phyloP scores from a whole-genome alignment of 2,888 invertebrate genomes.

The Sesia apiformis region DNA sequence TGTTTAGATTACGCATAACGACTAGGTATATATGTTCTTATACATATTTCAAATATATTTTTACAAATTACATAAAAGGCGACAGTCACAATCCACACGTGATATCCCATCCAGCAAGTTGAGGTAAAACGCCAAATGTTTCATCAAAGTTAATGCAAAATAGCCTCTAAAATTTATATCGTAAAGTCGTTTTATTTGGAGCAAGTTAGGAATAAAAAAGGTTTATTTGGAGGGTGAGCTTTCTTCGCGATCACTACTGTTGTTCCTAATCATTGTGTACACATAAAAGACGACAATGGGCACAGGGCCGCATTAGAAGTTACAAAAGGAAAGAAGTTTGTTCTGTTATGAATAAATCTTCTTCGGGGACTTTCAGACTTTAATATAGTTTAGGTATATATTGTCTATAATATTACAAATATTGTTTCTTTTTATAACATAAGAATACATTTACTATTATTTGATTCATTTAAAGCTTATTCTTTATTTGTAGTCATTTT shows the following conservation, averaged over 20 bases:
- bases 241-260: slow-evolving; percentile 60
- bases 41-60: no score
- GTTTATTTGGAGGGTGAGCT: slow-evolving; percentile 56
- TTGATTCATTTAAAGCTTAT: no score
- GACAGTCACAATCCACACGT: slow-evolving; percentile 27
- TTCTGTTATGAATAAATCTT: not conserved
- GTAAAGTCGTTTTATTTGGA: slow-evolving; percentile 23
- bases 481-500: no score
- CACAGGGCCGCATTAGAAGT: slow-evolving; percentile 33
- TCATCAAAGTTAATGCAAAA: slow-evolving; percentile 24
- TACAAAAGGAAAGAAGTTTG: not conserved
- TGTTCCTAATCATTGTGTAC: slow-evolving; percentile 36
- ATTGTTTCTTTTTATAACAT: no score
- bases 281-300: slow-evolving; percentile 46
- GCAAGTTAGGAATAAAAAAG: slow-evolving; percentile 37
- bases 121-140: slow-evolving; percentile 17
- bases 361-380: no score
- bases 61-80: slow-evolving; percentile 14
- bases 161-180: slow-evolving; percentile 19
- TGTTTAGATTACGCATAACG: no score
- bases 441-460: no score
- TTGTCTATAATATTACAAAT: no score
- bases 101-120: slow-evolving; percentile 24
- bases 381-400: no score
- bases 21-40: no score